Evolutionary conservation across 2,888 invertebrate genomes (phyloP), one percentile per base, ranked within the genome.

Genomic region (Theretra japonica): DNA sequence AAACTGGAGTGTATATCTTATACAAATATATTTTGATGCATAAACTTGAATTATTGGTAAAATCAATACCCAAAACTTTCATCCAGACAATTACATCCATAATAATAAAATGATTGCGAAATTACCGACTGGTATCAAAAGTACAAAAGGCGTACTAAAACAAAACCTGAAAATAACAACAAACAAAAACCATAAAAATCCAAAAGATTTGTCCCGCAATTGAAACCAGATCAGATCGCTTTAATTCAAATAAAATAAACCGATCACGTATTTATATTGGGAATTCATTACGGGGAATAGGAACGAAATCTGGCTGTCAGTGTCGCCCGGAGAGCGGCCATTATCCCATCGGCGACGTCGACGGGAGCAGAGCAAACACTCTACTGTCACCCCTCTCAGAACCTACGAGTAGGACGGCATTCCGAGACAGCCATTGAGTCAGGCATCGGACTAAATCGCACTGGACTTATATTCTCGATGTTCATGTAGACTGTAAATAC

Each of bases 291-390:
- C 83, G 82, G 77, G 74, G 81, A 83, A 83, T 82, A 77, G 80
- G 78, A 76, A 80, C 78, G 79, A 76, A 84, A 83, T 81, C 84
- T 82, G 80, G 77, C 75, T 76, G 79, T 82, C 81, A 75, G 76
- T 79, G 84, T 81, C 81, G 82, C 79, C 48, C 65, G 74, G 82
- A 84, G 85, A 85, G 85, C 82, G 77, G 83, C 90, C 90, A 92
- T 91, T 92, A 92, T 89, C 89, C 89, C 88, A 85, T 88, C 88
- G 83, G 79, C 83, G 85, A 82, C 86, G 85, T 83, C 81, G 90
- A 86, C 87, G 87, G 87, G 87, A 83, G 87, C 82, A 82, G 81
- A 80, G 88, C 87, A 91, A 92, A 92, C 91, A 92, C 91, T 91
- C 83, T 77, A 76, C 81, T 83, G 83, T 85, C 88, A 83, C 84